A percentile compares a stretch with the other conserved stretches of the same genome.
These are phyloP conservation scores for Coracopsis vasa DNA, from an alignment of 2,113 vertebrate species.

Conservation along the genomic window DNA sequence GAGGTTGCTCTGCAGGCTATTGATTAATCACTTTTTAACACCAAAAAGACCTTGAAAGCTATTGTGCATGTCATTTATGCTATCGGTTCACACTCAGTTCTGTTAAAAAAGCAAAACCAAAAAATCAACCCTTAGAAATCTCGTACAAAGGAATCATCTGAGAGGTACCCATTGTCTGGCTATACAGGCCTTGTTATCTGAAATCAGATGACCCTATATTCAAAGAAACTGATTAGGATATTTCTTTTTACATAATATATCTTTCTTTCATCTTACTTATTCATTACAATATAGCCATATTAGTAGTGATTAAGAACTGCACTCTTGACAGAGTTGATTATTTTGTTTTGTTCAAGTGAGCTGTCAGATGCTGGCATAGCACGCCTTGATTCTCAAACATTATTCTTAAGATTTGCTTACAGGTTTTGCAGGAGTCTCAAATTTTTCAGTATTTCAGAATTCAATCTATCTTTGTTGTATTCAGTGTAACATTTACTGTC, in stretches of 20 bases:
- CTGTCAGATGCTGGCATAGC: background rate
- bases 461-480: background rate
- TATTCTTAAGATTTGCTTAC: background rate
- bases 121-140: background rate
- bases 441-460: background rate
- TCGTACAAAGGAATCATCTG: background rate
- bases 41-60: background rate
- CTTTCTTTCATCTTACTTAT: background rate
- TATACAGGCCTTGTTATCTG: background rate
- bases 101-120: background rate
- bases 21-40: background rate
- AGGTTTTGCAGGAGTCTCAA: background rate
- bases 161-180: background rate
- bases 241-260: background rate
- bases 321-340: background rate
- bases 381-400: background rate
- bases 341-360: background rate
- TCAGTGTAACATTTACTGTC: background rate
- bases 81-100: fast-evolving
- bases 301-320: background rate
- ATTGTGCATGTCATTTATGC: fast-evolving
- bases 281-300: background rate
- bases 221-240: background rate
- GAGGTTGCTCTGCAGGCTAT: background rate
- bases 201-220: background rate